Evolutionary conservation across 2,888 invertebrate genomes (phyloP), one percentile per base, ranked within the genome.

Genomic region (Pollenia angustigena): DNA sequence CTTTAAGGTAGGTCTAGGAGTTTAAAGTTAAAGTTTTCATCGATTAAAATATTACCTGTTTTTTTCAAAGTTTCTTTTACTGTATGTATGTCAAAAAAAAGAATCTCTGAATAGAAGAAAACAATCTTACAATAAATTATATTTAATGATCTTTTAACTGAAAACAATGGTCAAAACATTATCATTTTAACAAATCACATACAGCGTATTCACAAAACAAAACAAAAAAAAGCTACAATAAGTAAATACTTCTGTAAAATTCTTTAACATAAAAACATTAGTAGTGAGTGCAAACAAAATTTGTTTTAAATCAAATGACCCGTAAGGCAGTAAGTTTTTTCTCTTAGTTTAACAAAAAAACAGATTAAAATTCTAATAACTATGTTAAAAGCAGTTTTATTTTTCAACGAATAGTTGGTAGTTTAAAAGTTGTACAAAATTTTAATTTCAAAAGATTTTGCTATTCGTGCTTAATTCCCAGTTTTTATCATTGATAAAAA

Each of bases 121-220:
- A 62, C 46, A 74, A 79, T 74, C 32, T 71, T 75, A 72, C 52
- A 56, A 84, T 84, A 84, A 84, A 79, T 84, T 84, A 79, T 79
- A 58, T 75, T 14, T 68, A 11, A 14, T 42, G 71, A 71, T 78
- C 71, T 64, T 78, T 66, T 58, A 32, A 71, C 62, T 56, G 46
- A 44, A 72, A 64, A 54, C 54, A 81, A 64, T 48, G 62, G 16
- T 32, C 6, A 80, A 80, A 54, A 48, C 40, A 46, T 18, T 9
- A 46, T 32, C 54, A 54, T 52, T 16, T 71, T 50, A 62, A 71
- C 79, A 71, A 80, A 71, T 71, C 80, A 64, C 32, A 71, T 69
- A 9, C 12, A 54, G 46, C n/a, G 42, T 46, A 48, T 23, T 46
- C 11, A 66, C 32, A 60, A 40, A 23, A 66, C 32, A 60, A 40